Conservation (phyloP, 2,113 vertebrate species). For the Lamprologus callipterus region DNA sequence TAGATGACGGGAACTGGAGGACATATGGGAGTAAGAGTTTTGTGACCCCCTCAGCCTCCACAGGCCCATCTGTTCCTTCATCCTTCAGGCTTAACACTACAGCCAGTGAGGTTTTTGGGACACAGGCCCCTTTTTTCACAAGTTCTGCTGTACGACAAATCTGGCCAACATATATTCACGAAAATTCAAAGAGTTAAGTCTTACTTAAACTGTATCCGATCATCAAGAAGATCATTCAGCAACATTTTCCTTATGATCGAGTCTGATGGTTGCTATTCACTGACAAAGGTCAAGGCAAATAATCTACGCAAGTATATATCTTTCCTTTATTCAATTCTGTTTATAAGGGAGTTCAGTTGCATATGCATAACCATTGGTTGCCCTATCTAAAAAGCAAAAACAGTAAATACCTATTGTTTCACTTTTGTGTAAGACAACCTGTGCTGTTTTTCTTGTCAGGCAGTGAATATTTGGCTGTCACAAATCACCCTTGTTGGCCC, state of each 20-base stretch:
- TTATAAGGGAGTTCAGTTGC: not conserved
- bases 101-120: slow-evolving; percentile 12
- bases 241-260: not conserved
- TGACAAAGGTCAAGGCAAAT: not conserved
- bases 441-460: not conserved
- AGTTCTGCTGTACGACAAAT: not conserved
- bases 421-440: not conserved
- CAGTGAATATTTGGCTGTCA: not conserved
- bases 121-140: not conserved
- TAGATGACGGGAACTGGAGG: slow-evolving; percentile 41
- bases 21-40: slow-evolving; percentile 68
- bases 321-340: not conserved
- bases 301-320: not conserved
- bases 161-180: not conserved
- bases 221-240: not conserved
- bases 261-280: not conserved
- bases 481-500: not conserved
- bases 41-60: slow-evolving; percentile 34
- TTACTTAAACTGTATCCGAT: not conserved
- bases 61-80: slow-evolving; percentile 60
- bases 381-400: not conserved
- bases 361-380: not conserved
- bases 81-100: slow-evolving; percentile 36
- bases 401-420: not conserved
- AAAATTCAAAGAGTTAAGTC: not conserved